Evolutionary conservation across 2,113 vertebrate species (phyloP).

Genomic region (Clarias macrocephalus): DNA sequence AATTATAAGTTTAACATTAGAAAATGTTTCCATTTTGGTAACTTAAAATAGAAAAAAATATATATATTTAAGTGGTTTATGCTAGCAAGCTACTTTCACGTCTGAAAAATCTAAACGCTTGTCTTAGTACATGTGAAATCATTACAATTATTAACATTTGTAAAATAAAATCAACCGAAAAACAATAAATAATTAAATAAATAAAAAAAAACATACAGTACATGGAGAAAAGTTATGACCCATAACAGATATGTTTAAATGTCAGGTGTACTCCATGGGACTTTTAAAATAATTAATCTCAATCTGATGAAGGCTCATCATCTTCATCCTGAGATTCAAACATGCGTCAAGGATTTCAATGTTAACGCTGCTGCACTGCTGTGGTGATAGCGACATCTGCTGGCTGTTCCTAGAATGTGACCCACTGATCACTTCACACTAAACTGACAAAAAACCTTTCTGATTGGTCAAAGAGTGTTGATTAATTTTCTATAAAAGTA

Average conservation of each 20-base stretch:
- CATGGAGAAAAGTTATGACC: not conserved
- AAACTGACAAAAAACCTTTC: not conserved
- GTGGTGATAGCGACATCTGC: constrained; percentile 68
- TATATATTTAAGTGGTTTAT: not conserved
- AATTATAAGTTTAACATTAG: not conserved
- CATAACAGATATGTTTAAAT: not conserved
- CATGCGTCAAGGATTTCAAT: not conserved
- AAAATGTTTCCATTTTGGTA: not conserved
- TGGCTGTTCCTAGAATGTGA: constrained; percentile 49
- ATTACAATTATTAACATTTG: not conserved
- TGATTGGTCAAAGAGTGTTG: not conserved
- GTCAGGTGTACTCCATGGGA: not conserved
- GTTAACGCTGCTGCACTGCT: not conserved
- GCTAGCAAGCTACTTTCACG: not conserved
- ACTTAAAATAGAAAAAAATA: too few relatives aligned
- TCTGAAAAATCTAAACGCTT: not conserved
- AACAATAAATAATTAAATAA: not conserved
- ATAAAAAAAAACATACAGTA: too few relatives aligned
- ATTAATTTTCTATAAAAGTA: not conserved
- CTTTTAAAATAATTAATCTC: not conserved
- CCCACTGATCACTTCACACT: too few relatives aligned
- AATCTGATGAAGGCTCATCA: not conserved
- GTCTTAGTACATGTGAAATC: not conserved
- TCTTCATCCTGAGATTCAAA: not conserved
- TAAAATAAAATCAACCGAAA: not conserved